These are phyloP conservation scores for Porites lobata DNA, from an alignment of 92 coral and sea anemone species.

Conservation along the genomic window DNA sequence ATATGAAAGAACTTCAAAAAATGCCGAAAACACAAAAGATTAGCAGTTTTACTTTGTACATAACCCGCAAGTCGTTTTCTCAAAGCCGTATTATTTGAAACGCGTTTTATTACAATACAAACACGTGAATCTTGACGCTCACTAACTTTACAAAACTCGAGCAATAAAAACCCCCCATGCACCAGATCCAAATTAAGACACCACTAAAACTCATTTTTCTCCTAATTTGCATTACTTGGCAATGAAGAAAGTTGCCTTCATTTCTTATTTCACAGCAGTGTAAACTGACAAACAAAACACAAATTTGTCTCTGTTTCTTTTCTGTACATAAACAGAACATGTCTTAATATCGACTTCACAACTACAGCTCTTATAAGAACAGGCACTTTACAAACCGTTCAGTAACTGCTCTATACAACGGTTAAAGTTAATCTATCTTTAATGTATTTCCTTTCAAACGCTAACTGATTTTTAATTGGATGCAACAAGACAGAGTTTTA, in stretches of 20 bases:
- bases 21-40: slow-evolving; percentile 57
- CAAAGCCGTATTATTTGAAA: slow-evolving; percentile 19
- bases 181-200: background rate
- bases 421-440: background rate
- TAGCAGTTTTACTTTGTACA: slow-evolving; percentile 49
- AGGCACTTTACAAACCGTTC: background rate
- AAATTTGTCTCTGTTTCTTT: slow-evolving; percentile 7
- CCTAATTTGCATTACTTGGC: slow-evolving; percentile 30
- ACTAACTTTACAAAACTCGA: background rate
- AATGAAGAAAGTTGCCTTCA: slow-evolving; percentile 35
- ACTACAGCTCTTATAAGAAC: background rate
- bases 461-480: slow-evolving; percentile 18
- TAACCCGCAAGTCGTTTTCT: slow-evolving; percentile 17
- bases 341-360: slow-evolving; percentile 1
- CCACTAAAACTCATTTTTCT: background rate
- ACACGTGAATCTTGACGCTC: background rate
- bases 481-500: background rate
- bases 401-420: background rate
- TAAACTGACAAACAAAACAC: slow-evolving; percentile 44
- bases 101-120: slow-evolving; percentile 23
- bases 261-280: slow-evolving; percentile 10
- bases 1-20: slow-evolving; percentile 56
- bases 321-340: slow-evolving; percentile 32
- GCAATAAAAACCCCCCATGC: background rate
- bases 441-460: background rate